phyloP scores from a whole-genome alignment of 2,113 vertebrate species.

The Alosa alosa region DNA sequence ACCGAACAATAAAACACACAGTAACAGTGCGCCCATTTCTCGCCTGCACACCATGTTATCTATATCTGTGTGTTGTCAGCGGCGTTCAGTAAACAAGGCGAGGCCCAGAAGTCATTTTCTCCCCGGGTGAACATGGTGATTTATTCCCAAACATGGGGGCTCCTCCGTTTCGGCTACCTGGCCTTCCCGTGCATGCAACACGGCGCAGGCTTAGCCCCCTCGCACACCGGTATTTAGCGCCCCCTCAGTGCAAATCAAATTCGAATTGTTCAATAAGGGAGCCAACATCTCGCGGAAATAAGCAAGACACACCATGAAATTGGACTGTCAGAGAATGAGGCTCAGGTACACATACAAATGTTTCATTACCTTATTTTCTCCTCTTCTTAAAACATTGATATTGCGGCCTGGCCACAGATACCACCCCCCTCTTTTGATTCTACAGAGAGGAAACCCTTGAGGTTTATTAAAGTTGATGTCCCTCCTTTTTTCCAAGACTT shows the following conservation, averaged over 20 bases:
- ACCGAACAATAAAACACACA: constrained; percentile 38
- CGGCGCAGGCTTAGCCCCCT: neutral
- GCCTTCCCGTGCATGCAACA: constrained; percentile 36
- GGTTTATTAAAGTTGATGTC: neutral
- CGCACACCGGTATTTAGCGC: constrained; percentile 55
- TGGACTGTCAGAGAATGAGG: constrained; percentile 64
- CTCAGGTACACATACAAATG: constrained; percentile 67
- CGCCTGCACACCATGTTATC: constrained; percentile 25
- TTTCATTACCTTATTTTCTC: constrained; percentile 54
- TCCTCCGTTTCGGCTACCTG: constrained; percentile 33
- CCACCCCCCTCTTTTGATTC: neutral
- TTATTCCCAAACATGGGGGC: constrained; percentile 59
- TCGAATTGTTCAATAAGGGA: constrained; percentile 69
- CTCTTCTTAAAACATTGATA: neutral
- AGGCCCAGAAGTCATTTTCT: constrained; percentile 50
- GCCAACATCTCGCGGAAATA: constrained; percentile 70
- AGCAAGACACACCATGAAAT: constrained; percentile 75
- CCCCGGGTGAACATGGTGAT: constrained; percentile 60
- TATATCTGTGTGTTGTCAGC: constrained; percentile 16
- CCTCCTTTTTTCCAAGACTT: neutral
- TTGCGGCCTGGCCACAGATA: neutral
- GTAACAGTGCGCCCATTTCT: constrained; percentile 32
- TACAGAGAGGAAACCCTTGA: neutral
- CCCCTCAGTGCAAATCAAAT: constrained; percentile 68
- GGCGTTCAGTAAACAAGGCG: constrained; percentile 27